Base-by-base conservation (phyloP, 2,113 vertebrate species). In the Zosterops borbonicus region DNA sequence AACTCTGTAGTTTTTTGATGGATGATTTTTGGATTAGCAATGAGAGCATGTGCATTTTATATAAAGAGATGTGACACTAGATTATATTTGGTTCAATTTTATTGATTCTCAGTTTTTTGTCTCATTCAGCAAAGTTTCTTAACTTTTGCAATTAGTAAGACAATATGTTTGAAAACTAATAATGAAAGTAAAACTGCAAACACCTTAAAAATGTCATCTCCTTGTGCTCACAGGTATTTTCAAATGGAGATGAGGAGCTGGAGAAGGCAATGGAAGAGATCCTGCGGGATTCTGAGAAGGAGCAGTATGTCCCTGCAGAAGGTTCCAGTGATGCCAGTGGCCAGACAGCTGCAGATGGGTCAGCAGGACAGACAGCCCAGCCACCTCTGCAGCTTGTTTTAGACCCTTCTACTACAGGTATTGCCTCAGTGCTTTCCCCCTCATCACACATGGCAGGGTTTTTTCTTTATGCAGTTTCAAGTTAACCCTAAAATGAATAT, bases 241-340 rank as follows among this genome's bases (percentile, higher is more conserved):
- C 97, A 93, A 98, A 99, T 95, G 98, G 98, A 67, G 98, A 98
- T 92, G 99, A 99, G 90, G 99, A 99, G 94, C 63, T 99, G 95
- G 98, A 99, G 96, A 99, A 98, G 95, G 99, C 99, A 25, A 99
- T 99, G 99, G 99, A 99, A 95, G 99, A 99, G 91, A 98, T 99
- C 39, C 94, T 99, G 92, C 97, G 98, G 74, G 98, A 99, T 96
- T 98, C 97, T 39, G 98, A 98, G 89, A 98, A 98, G 90, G 96
- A 87, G 19, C 97, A 98, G 74, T 83, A 18, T 33, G 78, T 25
- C 78, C 4, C 39, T 92, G 41, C 53, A 46, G 90, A 91, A 14
- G 88, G 68, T 37, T 88, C 35, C 29, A 67, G 52, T 53, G 96
- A 96, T 29, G 84, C 35, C 80, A 67, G 84, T 60, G 80, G 89